A percentile compares a stretch with the other conserved stretches of the same genome.
Conservation (phyloP, 2,113 vertebrate species). For the Bubo scandiacus region DNA sequence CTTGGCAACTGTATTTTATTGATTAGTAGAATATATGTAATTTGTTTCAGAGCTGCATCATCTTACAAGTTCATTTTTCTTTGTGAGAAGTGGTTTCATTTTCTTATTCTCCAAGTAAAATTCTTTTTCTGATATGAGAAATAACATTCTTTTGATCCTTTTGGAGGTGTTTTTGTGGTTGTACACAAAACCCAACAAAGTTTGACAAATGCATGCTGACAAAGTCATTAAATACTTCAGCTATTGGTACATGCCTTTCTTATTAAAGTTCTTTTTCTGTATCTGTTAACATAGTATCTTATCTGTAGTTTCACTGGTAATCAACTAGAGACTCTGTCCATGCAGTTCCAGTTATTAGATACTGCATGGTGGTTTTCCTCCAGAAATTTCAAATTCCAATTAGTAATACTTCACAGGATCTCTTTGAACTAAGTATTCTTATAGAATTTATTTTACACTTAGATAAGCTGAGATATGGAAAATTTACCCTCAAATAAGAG, state of each 20-base stretch:
- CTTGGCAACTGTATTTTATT: constrained; percentile 55
- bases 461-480: not conserved
- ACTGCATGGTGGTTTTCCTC: not conserved
- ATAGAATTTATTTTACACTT: not conserved
- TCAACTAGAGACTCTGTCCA: not conserved
- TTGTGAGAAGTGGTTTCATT: not conserved
- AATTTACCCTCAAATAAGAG: not conserved
- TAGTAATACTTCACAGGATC: not conserved
- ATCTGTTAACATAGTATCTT: not conserved
- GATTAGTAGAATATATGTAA: constrained; percentile 53
- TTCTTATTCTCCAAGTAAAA: constrained; percentile 2
- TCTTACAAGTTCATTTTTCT: constrained; percentile 37
- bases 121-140: not conserved
- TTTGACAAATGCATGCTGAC: not conserved
- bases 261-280: not conserved
- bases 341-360: not conserved
- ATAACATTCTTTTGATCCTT: constrained; percentile 8
- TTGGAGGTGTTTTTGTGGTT: not conserved
- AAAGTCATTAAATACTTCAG: not conserved
- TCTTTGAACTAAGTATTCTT: not conserved
- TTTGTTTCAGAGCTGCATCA: constrained; percentile 23
- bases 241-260: not conserved
- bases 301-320: not conserved
- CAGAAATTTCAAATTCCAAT: not conserved
- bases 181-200: not conserved